Evolutionary conservation across 23 tunicate genomes (phyloP).

Genomic region (Diplosoma virens): DNA sequence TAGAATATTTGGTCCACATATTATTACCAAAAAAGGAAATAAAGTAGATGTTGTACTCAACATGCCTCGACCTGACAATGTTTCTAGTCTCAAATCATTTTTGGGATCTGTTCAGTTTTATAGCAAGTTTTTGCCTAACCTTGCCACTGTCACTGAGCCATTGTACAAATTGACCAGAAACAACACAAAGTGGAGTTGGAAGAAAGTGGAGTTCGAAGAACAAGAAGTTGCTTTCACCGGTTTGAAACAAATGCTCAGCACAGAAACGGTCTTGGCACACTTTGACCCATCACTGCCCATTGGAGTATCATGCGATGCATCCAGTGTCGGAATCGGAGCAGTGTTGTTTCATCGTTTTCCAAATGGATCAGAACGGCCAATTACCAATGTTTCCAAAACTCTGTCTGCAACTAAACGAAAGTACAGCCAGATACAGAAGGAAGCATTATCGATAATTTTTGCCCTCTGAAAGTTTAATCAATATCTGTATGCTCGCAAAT

Average conservation of each 20-base stretch:
- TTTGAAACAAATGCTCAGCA: constrained; percentile 5
- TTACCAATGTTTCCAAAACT: constrained; percentile 24
- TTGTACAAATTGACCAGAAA: constrained; percentile 7
- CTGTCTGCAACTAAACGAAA: constrained; percentile 13
- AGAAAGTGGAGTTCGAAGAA: neutral
- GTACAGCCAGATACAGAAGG: constrained; percentile 36
- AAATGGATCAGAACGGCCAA: constrained; percentile 32
- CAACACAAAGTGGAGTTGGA: constrained; percentile 10
- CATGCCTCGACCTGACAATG: constrained; percentile 24
- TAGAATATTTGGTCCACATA: constrained; percentile 31
- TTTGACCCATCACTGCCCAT: too few species aligned
- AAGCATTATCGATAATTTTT: constrained; percentile 25
- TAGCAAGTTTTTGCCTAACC: constrained; percentile 18
- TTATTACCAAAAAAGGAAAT: constrained; percentile 1
- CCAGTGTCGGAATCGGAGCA: constrained; percentile 21
- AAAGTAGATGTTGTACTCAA: constrained; percentile 37
- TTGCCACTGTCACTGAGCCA: constrained; percentile 28
- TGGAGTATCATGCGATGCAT: too few species aligned
- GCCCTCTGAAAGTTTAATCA: constrained; percentile 28
- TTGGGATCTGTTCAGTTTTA: constrained; percentile 41
- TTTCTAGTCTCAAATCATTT: constrained; percentile 29
- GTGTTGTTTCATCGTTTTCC: constrained; percentile 37
- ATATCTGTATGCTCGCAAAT: constrained; percentile 18
- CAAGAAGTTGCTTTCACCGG: constrained; percentile 3
- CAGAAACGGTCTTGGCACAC: constrained; percentile 18